These are phyloP conservation scores for Hypomesus transpacificus DNA, from an alignment of 2,113 vertebrate genomes.

Conservation along the genomic window DNA sequence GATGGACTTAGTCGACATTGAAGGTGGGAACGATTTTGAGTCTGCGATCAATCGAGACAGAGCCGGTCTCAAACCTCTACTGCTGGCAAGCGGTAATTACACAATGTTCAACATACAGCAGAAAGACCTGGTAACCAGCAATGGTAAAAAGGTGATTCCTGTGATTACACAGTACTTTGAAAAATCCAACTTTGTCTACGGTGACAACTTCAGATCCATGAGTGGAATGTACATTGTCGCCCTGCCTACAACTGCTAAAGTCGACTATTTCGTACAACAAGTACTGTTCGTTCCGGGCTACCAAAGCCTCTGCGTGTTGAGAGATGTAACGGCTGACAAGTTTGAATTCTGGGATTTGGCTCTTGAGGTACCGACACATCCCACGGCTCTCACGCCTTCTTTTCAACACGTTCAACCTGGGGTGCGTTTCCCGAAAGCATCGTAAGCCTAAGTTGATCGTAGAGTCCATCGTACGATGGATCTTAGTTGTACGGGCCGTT, in stretches of 20 bases:
- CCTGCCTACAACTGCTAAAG: background rate
- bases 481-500: no score
- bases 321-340: background rate
- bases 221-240: background rate
- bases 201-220: conserved; percentile 1
- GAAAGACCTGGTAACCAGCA: no score
- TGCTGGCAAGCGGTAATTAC: background rate
- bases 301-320: background rate
- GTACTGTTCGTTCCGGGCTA: background rate
- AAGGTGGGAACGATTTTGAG: background rate
- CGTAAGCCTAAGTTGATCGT: no score
- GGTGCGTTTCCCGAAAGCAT: no score
- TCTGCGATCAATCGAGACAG: background rate
- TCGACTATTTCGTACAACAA: background rate
- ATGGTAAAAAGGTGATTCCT: no score
- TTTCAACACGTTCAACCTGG: no score
- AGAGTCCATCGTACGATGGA: no score
- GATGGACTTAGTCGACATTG: no score
- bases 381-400: no score
- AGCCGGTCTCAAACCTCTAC: background rate
- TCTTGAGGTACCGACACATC: no score
- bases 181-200: background rate
- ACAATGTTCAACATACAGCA: no score
- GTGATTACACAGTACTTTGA: background rate
- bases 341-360: background rate